Conservation (phyloP, 2,797 vertebrate genomes). For the Luscinia megarhynchos region DNA sequence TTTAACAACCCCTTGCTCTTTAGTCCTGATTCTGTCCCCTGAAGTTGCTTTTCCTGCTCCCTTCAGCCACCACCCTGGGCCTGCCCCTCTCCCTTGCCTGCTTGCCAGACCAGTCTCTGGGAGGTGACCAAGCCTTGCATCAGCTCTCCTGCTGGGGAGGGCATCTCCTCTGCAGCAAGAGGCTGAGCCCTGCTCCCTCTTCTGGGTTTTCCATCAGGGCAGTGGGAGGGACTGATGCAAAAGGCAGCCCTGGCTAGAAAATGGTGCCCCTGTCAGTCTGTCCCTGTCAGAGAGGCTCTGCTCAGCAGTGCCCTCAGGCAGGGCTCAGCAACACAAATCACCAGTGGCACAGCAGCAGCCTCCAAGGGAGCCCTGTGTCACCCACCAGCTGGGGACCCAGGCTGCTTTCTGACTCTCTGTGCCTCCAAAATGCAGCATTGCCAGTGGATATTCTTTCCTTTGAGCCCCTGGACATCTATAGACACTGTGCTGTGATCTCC, state of each 20-base stretch:
- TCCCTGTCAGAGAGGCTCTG: neutral
- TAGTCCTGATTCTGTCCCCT: neutral
- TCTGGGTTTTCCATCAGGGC: neutral
- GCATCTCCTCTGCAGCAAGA: neutral
- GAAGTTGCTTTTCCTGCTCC: neutral
- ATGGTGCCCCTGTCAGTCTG: neutral
- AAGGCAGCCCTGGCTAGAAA: neutral
- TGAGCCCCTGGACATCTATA: neutral
- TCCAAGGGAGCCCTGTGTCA: rapidly evolving
- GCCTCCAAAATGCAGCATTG: neutral
- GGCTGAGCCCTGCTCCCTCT: neutral
- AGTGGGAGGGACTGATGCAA: neutral
- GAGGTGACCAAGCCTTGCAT: neutral
- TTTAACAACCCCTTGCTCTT: neutral
- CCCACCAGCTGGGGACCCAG: neutral
- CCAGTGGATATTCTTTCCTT: neutral
- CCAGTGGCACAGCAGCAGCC: neutral
- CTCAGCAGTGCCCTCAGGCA: neutral
- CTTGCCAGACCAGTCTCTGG: neutral
- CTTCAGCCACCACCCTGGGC: neutral
- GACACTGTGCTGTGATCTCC: neutral
- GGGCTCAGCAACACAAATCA: neutral
- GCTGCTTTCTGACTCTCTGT: neutral
- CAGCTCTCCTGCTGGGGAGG: neutral
- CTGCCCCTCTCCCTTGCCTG: neutral